A percentile compares a stretch with the other conserved stretches of the same genome.
Evolutionary conservation across 2,888 invertebrate species (phyloP).

Genomic region (Coelogynopora nodosa): DNA sequence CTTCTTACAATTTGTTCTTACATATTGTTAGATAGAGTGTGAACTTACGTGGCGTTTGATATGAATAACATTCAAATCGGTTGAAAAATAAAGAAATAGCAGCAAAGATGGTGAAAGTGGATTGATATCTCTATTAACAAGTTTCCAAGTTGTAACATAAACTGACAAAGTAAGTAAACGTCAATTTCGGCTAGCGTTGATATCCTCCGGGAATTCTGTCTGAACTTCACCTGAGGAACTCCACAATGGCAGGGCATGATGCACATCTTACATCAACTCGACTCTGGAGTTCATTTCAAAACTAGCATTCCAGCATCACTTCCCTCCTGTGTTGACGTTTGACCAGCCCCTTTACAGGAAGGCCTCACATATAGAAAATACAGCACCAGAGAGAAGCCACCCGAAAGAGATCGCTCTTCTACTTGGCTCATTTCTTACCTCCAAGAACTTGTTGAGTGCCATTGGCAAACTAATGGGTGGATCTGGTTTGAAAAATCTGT

Average conservation of each 20-base stretch:
- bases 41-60: too few relatives aligned
- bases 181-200: too few relatives aligned
- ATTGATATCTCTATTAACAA: too few relatives aligned
- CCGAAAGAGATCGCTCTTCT: slow-evolving; percentile 34
- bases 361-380: slow-evolving; percentile 34
- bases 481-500: slow-evolving; percentile 33
- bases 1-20: too few relatives aligned
- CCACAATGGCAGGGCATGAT: neutral
- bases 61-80: too few relatives aligned
- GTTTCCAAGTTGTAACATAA: too few relatives aligned
- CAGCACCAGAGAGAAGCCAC: slow-evolving; percentile 42
- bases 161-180: too few relatives aligned
- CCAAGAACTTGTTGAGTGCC: slow-evolving; percentile 39
- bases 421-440: slow-evolving; percentile 34
- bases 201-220: neutral
- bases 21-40: too few relatives aligned
- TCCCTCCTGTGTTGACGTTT: slow-evolving; percentile 35
- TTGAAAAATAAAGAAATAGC: too few relatives aligned
- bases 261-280: slow-evolving; percentile 8
- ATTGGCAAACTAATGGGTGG: slow-evolving; percentile 41
- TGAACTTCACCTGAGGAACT: neutral
- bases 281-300: slow-evolving; percentile 39
- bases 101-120: too few relatives aligned
- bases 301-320: slow-evolving; percentile 35
- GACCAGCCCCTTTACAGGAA: slow-evolving; percentile 43